Base-by-base conservation (phyloP, 2,113 vertebrate genomes). In the Callocephalon fimbriatum region DNA sequence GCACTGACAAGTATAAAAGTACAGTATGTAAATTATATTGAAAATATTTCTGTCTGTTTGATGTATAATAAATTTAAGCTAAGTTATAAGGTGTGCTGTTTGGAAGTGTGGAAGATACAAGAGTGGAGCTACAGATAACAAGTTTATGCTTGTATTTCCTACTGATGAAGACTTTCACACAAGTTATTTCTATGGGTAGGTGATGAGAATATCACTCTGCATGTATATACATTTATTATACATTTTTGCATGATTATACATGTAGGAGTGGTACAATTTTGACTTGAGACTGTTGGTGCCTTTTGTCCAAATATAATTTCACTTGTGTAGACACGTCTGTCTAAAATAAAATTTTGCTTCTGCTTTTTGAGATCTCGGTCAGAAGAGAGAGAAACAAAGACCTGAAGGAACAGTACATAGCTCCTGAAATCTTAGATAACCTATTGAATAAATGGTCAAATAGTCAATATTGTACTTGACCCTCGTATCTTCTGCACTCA, bases 401-500 rank as follows among this genome's bases (percentile, higher is more conserved):
- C 78, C 54, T 90, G 37, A 76, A 96, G 82, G 90, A 89, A 80
- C 13, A 91, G 47, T 32, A 40, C 61, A 37, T 23, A 92, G 82
- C 74, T 95, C 79, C 84, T 83, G 66, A 94, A 95, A 93, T 93
- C 82, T 73, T 95, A 97, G 94, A 90, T 91, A 97, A 96, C 35
- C 27, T 72, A 9, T 61, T 29, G 78, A 91, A 94, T 80, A 82
- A 95, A 81, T 94, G 96, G 97, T 97, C 98, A 97, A 97, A 98
- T 81, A 98, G 98, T 98, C 98, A 98, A 98, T 98, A 98, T 98
- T 98, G 98, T 98, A 98, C 98, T 98, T 98, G 97, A 98, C 98
- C 97, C 97, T 98, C 95, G 95, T 98, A 98, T 98, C 96, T 98
- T 98, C 95, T 98, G 97, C 98, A 98, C 97, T 97, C 26, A 2